phyloP scores from a whole-genome alignment of 2,888 invertebrate genomes.

The Cataglyphis altisquamis region DNA sequence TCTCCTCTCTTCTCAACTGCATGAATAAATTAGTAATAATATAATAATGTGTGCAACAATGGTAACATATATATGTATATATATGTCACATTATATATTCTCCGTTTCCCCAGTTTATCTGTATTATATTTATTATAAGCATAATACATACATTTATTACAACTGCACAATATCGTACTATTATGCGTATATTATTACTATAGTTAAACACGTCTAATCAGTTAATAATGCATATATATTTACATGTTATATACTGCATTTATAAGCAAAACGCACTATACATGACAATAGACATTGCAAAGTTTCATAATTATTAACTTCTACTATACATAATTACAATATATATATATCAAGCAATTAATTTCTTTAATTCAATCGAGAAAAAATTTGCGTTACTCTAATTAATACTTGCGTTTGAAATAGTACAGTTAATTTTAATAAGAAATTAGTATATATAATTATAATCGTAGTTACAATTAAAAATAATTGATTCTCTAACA shows the following conservation, averaged over 20 bases:
- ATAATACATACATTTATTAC: conserved; percentile 13
- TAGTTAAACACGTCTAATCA: conserved; percentile 8
- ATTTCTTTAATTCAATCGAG: background rate
- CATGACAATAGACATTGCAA: background rate
- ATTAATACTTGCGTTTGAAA: background rate
- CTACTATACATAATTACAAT: conserved; percentile 2
- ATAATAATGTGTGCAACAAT: conserved; percentile 14
- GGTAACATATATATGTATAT: too few species aligned
- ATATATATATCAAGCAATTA: background rate
- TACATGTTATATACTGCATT: conserved; percentile 1
- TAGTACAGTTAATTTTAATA: background rate
- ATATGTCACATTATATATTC: background rate
- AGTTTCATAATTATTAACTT: conserved; percentile 14
- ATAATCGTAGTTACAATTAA: background rate
- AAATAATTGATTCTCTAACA: background rate
- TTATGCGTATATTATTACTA: conserved; percentile 9
- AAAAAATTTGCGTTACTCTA: background rate
- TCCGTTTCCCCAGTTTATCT: background rate
- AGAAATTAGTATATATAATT: background rate
- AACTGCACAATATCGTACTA: background rate
- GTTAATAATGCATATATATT: background rate
- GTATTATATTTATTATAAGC: conserved; percentile 11
- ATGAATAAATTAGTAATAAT: conserved; percentile 30
- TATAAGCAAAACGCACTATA: background rate
- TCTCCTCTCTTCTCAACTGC: background rate